Base-by-base conservation (phyloP, 2,888 invertebrate species). In the Trachelus iudaicus region DNA sequence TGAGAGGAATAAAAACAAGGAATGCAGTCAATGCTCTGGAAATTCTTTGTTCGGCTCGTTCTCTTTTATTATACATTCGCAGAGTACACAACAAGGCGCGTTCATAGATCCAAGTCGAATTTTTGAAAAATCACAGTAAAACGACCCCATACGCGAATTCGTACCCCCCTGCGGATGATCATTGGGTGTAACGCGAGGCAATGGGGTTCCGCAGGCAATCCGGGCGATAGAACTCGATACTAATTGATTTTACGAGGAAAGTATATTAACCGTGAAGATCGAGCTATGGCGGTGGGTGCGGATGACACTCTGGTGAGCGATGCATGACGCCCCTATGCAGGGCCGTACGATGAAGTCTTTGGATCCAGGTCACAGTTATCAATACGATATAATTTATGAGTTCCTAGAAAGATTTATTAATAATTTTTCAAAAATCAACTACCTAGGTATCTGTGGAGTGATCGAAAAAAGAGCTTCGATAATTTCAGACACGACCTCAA, bases 231-330 rank as follows among this genome's bases (percentile, higher is more conserved):
- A 86, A 88, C 89, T 88, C 88, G 85, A 86, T 82, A 85, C 87
- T 88, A 90, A 90, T 89, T 89, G 89, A 87, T 87, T 86, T 88
- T 85, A 86, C 84, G 87, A 87, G 81, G 81, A 79, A 79, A 75
- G 74, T 88, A 88, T 87, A 90, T 89, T 89, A 88, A 89, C 87
- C 89, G 85, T 90, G 87, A 89, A 89, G 87, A 88, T 85, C 80
- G 81, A 81, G 81, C 76, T 40, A 73, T 34, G 69, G 75, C 80
- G 79, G 84, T 83, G 83, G 86, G 82, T 84, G 87, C 85, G 85
- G 86, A 88, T 86, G 87, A 87, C 85, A 86, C 84, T 83, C 83
- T 81, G 83, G 81, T 85, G 85, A 87, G 81, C 85, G 85, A 87
- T 87, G 87, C 89, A 87, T 89, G 87, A 89, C 89, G 85, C 89